Conservation (phyloP, 2,888 invertebrate species). For the Dascillus cervinus region DNA sequence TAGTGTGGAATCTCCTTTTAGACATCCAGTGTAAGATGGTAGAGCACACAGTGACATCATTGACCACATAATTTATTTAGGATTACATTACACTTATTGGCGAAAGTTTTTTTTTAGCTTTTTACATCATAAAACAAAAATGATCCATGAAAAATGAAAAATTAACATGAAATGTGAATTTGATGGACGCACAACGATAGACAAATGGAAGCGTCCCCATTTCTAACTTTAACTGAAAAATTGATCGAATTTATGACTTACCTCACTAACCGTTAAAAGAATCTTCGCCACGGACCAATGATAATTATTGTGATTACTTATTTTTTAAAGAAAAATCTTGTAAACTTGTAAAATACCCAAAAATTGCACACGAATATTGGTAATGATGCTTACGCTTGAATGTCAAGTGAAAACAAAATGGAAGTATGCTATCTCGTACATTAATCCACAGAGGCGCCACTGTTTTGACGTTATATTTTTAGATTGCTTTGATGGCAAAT, state of each 20-base stretch:
- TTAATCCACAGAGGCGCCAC: not conserved
- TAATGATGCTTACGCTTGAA: constrained; percentile 3
- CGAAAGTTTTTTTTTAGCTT: no score
- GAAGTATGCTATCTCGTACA: constrained; percentile 1
- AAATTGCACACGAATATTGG: constrained; percentile 5
- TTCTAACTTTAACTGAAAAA: constrained; percentile 6
- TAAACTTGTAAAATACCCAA: constrained; percentile 3
- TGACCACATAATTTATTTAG: no score
- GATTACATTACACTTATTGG: no score
- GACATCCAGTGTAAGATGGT: no score
- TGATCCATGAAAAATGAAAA: no score
- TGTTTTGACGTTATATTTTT: no score
- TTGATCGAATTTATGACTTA: constrained; percentile 16
- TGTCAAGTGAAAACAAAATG: constrained; percentile 10
- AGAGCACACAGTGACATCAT: no score
- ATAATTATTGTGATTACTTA: constrained; percentile 4
- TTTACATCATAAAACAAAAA: no score
- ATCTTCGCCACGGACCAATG: constrained; percentile 14
- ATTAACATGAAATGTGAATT: no score
- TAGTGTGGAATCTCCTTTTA: no score
- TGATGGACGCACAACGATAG: no score
- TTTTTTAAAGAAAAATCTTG: constrained; percentile 4
- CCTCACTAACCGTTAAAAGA: constrained; percentile 13
- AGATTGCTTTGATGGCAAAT: no score
- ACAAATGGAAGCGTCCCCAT: not conserved